phyloP scores from a whole-genome alignment of 1,140 invertebrate genomes.

The Ganaspis sp. region DNA sequence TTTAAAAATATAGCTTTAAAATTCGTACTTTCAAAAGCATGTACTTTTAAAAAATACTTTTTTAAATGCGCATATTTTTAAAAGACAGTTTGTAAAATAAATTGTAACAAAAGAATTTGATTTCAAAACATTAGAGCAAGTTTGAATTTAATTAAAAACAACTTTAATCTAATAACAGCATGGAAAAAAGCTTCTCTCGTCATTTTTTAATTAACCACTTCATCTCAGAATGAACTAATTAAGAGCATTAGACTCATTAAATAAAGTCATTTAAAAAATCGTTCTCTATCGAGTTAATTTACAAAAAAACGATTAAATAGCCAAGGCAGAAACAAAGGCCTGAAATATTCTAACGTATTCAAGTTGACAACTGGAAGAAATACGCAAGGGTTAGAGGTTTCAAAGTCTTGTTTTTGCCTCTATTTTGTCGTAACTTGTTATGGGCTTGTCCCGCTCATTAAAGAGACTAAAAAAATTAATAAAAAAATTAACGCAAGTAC shows the following conservation, averaged over 20 bases:
- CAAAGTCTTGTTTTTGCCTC: constrained; percentile 14
- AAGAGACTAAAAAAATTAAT: constrained; percentile 5
- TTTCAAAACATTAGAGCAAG: too few species aligned
- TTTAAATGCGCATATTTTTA: too few species aligned
- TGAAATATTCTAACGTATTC: background rate
- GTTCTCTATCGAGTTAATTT: background rate
- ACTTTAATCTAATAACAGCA: background rate
- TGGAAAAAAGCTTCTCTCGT: background rate
- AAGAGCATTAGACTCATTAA: constrained; percentile 4
- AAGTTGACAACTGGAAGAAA: background rate
- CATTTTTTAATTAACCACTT: background rate
- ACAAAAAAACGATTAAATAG: background rate
- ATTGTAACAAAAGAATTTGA: too few species aligned
- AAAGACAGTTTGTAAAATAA: too few species aligned
- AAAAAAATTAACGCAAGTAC: background rate
- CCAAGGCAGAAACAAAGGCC: background rate
- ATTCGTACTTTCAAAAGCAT: too few species aligned
- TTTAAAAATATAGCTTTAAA: too few species aligned
- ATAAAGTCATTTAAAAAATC: background rate
- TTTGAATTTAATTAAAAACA: too few species aligned
- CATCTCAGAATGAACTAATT: background rate
- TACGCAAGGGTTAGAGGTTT: constrained; percentile 3
- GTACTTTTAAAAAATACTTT: too few species aligned
- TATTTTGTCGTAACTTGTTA: constrained; percentile 21
- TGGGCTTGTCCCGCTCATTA: constrained; percentile 27